Evolutionary conservation across 1,140 invertebrate species (phyloP).

Genomic region (Glossosoma conforme): DNA sequence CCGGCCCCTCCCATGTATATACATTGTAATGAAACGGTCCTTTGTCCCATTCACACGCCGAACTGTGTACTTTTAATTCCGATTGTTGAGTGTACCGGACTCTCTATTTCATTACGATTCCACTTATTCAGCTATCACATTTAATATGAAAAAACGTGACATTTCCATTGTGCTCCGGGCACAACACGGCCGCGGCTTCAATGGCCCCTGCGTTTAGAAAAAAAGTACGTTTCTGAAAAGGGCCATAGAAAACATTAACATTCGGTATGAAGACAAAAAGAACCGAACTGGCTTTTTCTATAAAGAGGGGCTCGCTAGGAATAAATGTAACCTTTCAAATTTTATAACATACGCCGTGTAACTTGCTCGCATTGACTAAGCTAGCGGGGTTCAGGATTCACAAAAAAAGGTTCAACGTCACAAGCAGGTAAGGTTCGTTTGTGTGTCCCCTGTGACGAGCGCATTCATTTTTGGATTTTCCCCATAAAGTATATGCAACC

Average conservation of each 20-base stretch:
- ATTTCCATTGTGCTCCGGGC: constrained; percentile 23
- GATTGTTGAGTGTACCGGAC: constrained; percentile 9
- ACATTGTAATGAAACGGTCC: constrained; percentile 10
- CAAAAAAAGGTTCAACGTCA: constrained; percentile 16
- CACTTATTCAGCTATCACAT: constrained; percentile 9
- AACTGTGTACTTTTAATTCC: constrained; percentile 14
- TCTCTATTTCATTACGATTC: constrained; percentile 15
- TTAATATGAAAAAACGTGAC: constrained; percentile 22
- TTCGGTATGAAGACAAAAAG: constrained; percentile 26
- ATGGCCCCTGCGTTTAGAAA: constrained; percentile 22
- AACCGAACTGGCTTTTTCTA: constrained; percentile 15
- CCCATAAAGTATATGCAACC: too few species aligned
- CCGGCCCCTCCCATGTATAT: constrained; percentile 10
- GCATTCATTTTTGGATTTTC: too few species aligned
- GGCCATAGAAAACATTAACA: constrained; percentile 22
- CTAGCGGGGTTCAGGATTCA: constrained; percentile 10
- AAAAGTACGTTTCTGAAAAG: constrained; percentile 10
- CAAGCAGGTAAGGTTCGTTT: constrained; percentile 15
- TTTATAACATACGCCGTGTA: constrained; percentile 8
- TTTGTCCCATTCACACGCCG: constrained; percentile 6
- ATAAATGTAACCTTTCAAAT: constrained; percentile 27
- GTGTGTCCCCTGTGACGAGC: too few species aligned
- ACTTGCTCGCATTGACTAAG: constrained; percentile 5
- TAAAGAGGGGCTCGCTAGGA: constrained; percentile 16
- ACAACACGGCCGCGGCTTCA: constrained; percentile 17